These are phyloP conservation scores for Conus ventricosus DNA, from an alignment of 1,140 invertebrate genomes.

Conservation along the genomic window DNA sequence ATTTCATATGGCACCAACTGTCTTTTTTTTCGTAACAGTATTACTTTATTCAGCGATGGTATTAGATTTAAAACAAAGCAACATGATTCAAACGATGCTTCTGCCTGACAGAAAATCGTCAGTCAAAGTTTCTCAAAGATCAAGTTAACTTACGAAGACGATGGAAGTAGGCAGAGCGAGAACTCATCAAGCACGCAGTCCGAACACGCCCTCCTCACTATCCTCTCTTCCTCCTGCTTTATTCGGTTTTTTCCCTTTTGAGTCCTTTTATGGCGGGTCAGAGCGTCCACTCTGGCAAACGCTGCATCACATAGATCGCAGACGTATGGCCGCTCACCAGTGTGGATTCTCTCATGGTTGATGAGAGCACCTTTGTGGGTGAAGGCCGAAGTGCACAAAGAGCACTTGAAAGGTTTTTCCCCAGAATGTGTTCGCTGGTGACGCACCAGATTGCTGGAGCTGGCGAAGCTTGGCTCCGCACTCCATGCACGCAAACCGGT, in stretches of 20 bases:
- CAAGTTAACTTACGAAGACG: too few relatives aligned
- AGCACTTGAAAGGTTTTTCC: constrained; percentile 55
- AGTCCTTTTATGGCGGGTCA: not conserved
- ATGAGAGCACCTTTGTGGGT: constrained; percentile 16
- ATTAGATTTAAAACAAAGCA: too few relatives aligned
- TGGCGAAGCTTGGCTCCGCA: constrained; percentile 34
- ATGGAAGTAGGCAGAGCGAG: too few relatives aligned
- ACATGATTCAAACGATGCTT: too few relatives aligned
- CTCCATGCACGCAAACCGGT: constrained; percentile 28
- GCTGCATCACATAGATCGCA: constrained; percentile 85
- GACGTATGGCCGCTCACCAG: constrained; percentile 78
- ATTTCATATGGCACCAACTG: too few relatives aligned
- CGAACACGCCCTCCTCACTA: not conserved
- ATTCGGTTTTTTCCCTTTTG: constrained; percentile 6
- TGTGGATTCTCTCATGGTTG: constrained; percentile 22
- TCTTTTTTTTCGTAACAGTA: too few relatives aligned
- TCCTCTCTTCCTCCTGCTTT: not conserved
- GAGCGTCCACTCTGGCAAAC: not conserved
- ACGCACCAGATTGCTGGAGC: constrained; percentile 36
- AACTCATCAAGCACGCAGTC: not conserved
- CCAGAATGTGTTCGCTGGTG: constrained; percentile 72
- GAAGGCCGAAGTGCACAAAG: constrained; percentile 33
- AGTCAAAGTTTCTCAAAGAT: too few relatives aligned
- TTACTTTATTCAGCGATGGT: too few relatives aligned
- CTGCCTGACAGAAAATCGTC: too few relatives aligned